phyloP scores from a whole-genome alignment of 2,888 invertebrate species.

The Sipha maydis region DNA sequence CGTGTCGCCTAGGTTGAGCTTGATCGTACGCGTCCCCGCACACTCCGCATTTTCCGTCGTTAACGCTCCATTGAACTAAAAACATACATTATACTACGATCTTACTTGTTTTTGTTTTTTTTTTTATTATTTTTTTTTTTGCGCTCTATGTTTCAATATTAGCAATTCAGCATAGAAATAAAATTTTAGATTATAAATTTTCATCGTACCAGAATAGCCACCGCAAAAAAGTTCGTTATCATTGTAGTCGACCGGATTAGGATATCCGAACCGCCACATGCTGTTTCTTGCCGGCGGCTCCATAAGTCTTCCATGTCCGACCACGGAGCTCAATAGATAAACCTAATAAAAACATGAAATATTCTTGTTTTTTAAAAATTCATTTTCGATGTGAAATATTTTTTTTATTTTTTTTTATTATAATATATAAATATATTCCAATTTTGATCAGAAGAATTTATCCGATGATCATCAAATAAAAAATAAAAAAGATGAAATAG shows the following conservation, averaged over 20 bases:
- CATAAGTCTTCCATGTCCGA: constrained; percentile 87
- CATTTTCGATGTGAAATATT: too few species aligned
- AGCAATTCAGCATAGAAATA: background rate
- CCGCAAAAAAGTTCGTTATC: constrained; percentile 95
- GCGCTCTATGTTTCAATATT: constrained; percentile 17
- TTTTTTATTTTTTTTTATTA: too few species aligned
- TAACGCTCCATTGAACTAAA: constrained; percentile 87
- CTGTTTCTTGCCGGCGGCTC: constrained; percentile 92
- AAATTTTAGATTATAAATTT: background rate
- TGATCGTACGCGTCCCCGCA: constrained; percentile 88
- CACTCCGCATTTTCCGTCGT: constrained; percentile 85
- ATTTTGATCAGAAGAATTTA: too few species aligned
- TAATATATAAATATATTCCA: too few species aligned
- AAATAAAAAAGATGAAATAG: too few species aligned
- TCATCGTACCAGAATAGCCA: constrained; percentile 79
- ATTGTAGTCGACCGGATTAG: constrained; percentile 93
- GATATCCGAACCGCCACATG: constrained; percentile 95
- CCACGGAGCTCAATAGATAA: constrained; percentile 67
- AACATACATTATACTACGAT: constrained; percentile 62
- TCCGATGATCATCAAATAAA: too few species aligned
- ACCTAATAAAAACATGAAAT: background rate
- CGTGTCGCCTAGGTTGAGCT: constrained; percentile 81
- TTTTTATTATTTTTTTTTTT: background rate
- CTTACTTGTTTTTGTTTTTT: constrained; percentile 50
- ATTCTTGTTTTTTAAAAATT: background rate